These are phyloP conservation scores for Tachystola acroxantha DNA, from an alignment of 2,888 invertebrate species.

Conservation along the genomic window DNA sequence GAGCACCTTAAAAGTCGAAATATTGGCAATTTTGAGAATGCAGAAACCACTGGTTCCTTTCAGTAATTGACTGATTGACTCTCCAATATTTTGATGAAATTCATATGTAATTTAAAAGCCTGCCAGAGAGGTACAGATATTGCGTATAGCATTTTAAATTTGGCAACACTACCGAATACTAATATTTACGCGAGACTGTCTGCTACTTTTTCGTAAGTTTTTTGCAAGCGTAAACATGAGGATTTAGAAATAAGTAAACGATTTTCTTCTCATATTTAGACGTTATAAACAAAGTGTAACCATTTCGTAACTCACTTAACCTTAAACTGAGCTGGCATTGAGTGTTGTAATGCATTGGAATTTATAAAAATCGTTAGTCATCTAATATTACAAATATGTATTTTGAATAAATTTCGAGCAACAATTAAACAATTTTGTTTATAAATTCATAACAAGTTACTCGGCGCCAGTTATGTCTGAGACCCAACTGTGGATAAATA, in stretches of 20 bases:
- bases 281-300: constrained; percentile 4
- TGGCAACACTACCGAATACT: constrained; percentile 1
- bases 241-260: constrained; percentile 4
- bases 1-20: too few species aligned
- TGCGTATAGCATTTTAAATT: not conserved
- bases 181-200: constrained; percentile 1
- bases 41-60: too few species aligned
- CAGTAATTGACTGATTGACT: too few species aligned
- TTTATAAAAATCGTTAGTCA: constrained; percentile 14
- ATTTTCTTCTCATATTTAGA: not conserved
- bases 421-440: constrained; percentile 11
- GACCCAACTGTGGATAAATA: too few species aligned
- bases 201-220: constrained; percentile 3
- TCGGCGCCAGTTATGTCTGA: too few species aligned
- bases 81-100: too few species aligned
- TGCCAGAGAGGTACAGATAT: too few species aligned
- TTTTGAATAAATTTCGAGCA: constrained; percentile 7
- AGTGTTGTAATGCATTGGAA: constrained; percentile 20
- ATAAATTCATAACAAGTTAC: too few species aligned
- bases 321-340: constrained; percentile 23
- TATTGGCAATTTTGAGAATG: too few species aligned
- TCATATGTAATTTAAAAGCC: too few species aligned
- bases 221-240: not conserved
- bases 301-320: constrained; percentile 21
- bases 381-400: constrained; percentile 1